Base-by-base conservation (phyloP, 2,888 invertebrate genomes). In the Phasia obesa region DNA sequence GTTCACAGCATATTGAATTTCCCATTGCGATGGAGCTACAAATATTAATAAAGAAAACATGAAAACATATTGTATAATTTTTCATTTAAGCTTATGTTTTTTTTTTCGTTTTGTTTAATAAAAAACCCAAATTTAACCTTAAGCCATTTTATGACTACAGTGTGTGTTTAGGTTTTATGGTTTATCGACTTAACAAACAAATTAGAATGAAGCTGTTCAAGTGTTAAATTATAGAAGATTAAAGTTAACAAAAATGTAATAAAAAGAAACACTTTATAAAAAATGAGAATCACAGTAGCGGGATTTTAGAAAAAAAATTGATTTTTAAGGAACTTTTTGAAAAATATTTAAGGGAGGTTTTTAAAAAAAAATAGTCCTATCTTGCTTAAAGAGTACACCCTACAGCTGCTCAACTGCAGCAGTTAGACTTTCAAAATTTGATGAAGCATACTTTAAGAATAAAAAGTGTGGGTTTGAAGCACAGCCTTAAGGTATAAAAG, bases 1-100 rank as follows among this genome's bases (percentile, higher is more conserved):
- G 51, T 84, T 84, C 81, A 67, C 84, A 84, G 84, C 47, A 51
- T 78, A 84, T 84, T 76, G 47, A 78, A 75, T 84, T 78, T 67
- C 84, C 62, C 23, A 70, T 67, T 55, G 9, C 5, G 47, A 55
- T 23, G 42, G 21, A 64, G n/a, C n/a, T n/a, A 53, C 25, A 21
- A 64, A 64, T 35, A 47, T 55, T 13, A 38, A n/a, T 44, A 42
- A 44, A 42, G 4, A 51, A 35, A 21, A 13, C 23, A 51, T 47
- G 31, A 35, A 9, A 44, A 27, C 21, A 31, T 31, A 13, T 31
- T 55, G 17, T 57, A 44, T 55, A 27, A 65, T 9, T 67, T n/a
- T 65, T 57, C 47, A 35, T 35, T 67, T 57, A 51, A 67, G 13
- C n/a, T 62, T 47, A 4, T 44, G 23, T 27, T 19, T 25, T 65